Conservation (phyloP, 2,888 invertebrate species). For the Nudaria mundana region DNA sequence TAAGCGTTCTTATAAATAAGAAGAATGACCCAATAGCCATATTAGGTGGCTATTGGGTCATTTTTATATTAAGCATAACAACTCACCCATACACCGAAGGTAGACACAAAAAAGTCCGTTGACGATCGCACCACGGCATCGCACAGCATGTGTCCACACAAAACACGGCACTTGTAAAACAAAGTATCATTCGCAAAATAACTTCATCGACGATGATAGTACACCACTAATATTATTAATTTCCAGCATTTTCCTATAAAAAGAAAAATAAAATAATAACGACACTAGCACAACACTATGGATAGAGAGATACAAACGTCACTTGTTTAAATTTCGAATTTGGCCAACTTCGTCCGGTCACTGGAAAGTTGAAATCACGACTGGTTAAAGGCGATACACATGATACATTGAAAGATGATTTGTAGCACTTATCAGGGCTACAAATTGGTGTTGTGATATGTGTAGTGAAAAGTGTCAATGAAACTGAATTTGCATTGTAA, state of each 20-base stretch:
- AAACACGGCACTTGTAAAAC: slow-evolving; percentile 73
- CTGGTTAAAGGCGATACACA: slow-evolving; percentile 74
- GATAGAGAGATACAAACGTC: slow-evolving; percentile 46
- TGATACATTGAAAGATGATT: slow-evolving; percentile 50
- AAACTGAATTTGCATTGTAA: slow-evolving; percentile 45
- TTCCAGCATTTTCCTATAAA: slow-evolving; percentile 80
- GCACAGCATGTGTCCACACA: slow-evolving; percentile 74
- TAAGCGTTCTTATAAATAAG: slow-evolving; percentile 11
- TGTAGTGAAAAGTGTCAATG: slow-evolving; percentile 24
- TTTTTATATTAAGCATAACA: slow-evolving; percentile 7
- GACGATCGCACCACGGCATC: slow-evolving; percentile 54
- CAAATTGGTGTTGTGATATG: slow-evolving; percentile 55
- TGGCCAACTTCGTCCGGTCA: slow-evolving; percentile 77
- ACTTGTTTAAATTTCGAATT: slow-evolving; percentile 66
- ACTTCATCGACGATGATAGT: slow-evolving; percentile 77
- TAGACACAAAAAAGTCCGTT: slow-evolving; percentile 41
- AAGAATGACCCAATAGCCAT: slow-evolving; percentile 12
- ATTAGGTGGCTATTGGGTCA: not conserved
- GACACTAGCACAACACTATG: slow-evolving; percentile 69
- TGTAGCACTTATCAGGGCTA: slow-evolving; percentile 60
- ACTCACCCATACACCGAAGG: slow-evolving; percentile 51
- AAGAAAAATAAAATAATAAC: slow-evolving; percentile 69
- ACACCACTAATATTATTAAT: slow-evolving; percentile 80
- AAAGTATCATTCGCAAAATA: slow-evolving; percentile 79
- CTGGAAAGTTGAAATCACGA: slow-evolving; percentile 79